Evolutionary conservation across 2,797 vertebrate genomes (phyloP).

Genomic region (Scolopax bukidnonensis): DNA sequence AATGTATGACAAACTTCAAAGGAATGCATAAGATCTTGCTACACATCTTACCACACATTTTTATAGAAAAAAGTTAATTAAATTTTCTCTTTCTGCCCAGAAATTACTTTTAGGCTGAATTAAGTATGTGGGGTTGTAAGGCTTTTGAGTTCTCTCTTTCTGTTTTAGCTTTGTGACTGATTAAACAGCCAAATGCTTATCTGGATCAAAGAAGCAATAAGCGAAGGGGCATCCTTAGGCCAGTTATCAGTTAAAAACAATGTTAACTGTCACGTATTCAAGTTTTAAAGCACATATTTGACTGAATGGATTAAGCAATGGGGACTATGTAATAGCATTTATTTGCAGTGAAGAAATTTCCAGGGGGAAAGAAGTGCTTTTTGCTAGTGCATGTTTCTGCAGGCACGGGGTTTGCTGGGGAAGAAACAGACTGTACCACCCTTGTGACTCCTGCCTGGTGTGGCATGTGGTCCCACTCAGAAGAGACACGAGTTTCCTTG

Average conservation of each 20-base stretch:
- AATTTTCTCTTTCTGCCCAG: conserved; percentile 69
- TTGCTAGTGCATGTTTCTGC: background rate
- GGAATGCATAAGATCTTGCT: conserved; percentile 72
- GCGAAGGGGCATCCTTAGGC: conserved; percentile 42
- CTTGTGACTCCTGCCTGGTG: background rate
- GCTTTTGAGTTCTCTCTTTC: conserved; percentile 37
- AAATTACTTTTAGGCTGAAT: conserved; percentile 68
- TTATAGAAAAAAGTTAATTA: conserved; percentile 73
- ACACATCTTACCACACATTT: conserved; percentile 69
- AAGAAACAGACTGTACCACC: background rate
- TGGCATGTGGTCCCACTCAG: background rate
- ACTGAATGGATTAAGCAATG: background rate
- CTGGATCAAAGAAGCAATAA: conserved; percentile 60
- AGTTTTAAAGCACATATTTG: background rate
- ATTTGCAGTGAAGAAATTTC: background rate
- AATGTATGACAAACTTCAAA: conserved; percentile 79
- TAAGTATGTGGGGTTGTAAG: conserved; percentile 32
- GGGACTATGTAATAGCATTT: background rate
- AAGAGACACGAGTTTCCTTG: background rate
- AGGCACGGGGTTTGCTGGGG: background rate
- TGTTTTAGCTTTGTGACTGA: conserved; percentile 35
- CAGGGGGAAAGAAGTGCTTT: background rate
- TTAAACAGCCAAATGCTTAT: conserved; percentile 52
- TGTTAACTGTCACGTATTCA: background rate
- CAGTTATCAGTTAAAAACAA: background rate